Base-by-base conservation (phyloP, 2,888 invertebrate genomes). In the Creontiades dilutus region DNA sequence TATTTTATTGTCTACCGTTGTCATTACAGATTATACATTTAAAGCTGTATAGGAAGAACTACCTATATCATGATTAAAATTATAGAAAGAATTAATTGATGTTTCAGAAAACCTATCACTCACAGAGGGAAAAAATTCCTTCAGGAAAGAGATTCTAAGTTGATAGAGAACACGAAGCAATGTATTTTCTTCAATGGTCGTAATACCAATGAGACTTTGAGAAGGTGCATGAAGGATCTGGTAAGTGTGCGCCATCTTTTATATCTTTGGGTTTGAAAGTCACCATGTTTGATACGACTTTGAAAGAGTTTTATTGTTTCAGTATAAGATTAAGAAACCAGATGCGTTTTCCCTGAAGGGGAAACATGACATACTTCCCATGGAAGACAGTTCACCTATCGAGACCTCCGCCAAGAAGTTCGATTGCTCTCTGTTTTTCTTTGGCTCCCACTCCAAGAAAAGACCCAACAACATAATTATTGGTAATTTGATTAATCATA, bases 361-460 rank as follows among this genome's bases (percentile, higher is more conserved):
- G 90, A 98, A 97, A 93, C 97, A 99, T 94, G 97, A 98, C 91
- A 95, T 98, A 91, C 95, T 97, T 23, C 97, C 99, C 0, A 99
- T 99, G 94, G 99, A 99, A 94, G 97, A 99, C 94, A 94, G 96
- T 0, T 95, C 96, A 0, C 96, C 97, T 4, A 94, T 99, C 91
- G 97, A 97, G 93, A 93, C 95, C 94, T 92, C 94, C 95, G 95
- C 96, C 68, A 95, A 95, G 92, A 99, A 98, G 93, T 95, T 96
- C 93, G 98, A 99, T 93, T 95, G 97, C 16, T 96, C 98, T 0
- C 93, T 99, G 47, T 99, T 99, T 93, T 95, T 97, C 91, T 96
- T 99, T 93, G 98, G 97, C 3, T 97, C 97, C 0, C 97, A 99
- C 93, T 97, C 96, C 86, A 99, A 99, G 93, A 99, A 99, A 93